phyloP scores from a whole-genome alignment of 2,797 vertebrate species.

The Catostomus latipinnis region DNA sequence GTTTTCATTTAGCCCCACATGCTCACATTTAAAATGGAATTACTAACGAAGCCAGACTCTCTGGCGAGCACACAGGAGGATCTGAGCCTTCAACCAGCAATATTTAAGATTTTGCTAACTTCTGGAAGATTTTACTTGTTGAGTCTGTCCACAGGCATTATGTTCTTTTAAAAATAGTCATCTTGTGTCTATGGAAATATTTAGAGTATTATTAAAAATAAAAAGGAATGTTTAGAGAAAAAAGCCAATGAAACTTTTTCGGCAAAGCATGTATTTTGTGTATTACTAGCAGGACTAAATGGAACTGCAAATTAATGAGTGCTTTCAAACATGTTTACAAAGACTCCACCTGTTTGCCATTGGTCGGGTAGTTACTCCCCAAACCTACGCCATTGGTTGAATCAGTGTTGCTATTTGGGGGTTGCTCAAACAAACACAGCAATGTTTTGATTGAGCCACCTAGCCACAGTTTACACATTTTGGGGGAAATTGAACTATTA shows the following conservation, averaged over 20 bases:
- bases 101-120: constrained; percentile 44
- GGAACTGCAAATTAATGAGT: neutral
- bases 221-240: constrained; percentile 16
- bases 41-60: constrained; percentile 35
- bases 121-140: constrained; percentile 33
- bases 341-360: neutral
- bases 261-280: neutral
- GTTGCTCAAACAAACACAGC: neutral
- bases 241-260: constrained; percentile 13
- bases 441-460: neutral
- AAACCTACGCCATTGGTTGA: too few relatives aligned
- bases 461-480: neutral
- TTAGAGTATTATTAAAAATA: constrained; percentile 9
- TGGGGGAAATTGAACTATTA: too few relatives aligned
- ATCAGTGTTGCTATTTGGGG: neutral
- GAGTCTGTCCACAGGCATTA: constrained; percentile 14
- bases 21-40: constrained; percentile 56
- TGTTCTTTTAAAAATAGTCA: constrained; percentile 36
- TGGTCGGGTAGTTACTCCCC: neutral
- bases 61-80: constrained; percentile 21
- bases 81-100: neutral
- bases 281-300: too few relatives aligned
- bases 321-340: neutral
- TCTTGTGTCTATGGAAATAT: constrained; percentile 25
- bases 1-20: constrained; percentile 46